Conservation (phyloP, 1,140 invertebrate genomes). For the Mylabris phalerata region DNA sequence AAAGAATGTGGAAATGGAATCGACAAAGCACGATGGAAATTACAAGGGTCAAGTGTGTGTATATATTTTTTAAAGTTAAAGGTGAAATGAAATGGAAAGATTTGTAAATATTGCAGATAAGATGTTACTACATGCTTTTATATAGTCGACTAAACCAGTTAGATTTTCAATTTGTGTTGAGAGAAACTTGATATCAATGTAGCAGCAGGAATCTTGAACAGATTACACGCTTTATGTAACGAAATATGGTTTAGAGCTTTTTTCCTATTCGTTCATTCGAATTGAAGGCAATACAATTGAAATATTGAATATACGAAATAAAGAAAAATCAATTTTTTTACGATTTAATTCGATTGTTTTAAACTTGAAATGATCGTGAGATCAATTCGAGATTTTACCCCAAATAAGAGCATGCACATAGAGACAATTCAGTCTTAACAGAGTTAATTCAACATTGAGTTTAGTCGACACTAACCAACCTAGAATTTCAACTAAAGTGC, state of each 20-base stretch:
- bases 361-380: too few species aligned
- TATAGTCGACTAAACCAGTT: constrained; percentile 28
- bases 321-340: too few species aligned
- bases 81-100: constrained; percentile 27
- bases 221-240: constrained; percentile 18
- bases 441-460: too few species aligned
- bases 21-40: not conserved
- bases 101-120: constrained; percentile 26
- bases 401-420: too few species aligned
- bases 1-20: not conserved
- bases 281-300: too few species aligned
- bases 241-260: constrained; percentile 7
- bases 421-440: too few species aligned
- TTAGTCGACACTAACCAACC: too few species aligned
- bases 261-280: too few species aligned
- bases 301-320: too few species aligned
- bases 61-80: constrained; percentile 15
- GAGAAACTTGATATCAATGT: constrained; percentile 24
- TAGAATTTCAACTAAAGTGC: too few species aligned
- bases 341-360: too few species aligned
- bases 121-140: constrained; percentile 29
- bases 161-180: constrained; percentile 31
- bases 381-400: too few species aligned
- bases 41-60: constrained; percentile 10
- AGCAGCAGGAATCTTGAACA: constrained; percentile 12